A percentile compares a stretch with the other conserved stretches of the same genome.
phyloP scores from a whole-genome alignment of 2,888 invertebrate genomes.

The Chirona hameri region DNA sequence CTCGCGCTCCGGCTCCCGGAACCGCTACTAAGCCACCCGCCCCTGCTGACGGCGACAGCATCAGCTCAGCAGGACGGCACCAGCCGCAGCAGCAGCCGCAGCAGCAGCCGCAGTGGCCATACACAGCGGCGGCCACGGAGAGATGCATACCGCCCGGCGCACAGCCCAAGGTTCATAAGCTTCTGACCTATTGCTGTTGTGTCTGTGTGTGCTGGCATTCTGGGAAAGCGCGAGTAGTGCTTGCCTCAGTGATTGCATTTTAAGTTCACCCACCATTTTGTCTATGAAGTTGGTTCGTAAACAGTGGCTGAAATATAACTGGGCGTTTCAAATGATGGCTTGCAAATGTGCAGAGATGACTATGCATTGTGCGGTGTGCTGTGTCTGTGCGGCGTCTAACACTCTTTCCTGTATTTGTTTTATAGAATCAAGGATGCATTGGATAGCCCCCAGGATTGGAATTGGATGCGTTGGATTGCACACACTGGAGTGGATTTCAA shows the following conservation, averaged over 20 bases:
- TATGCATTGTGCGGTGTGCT: background rate
- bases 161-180: constrained; percentile 28
- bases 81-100: background rate
- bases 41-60: background rate
- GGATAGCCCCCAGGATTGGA: constrained; percentile 14
- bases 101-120: too few relatives aligned
- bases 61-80: background rate
- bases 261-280: too few relatives aligned
- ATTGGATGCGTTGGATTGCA: constrained; percentile 10
- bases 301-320: too few relatives aligned
- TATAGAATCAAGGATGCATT: constrained; percentile 25
- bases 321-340: too few relatives aligned
- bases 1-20: constrained; percentile 62
- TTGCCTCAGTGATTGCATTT: too few relatives aligned
- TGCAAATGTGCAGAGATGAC: too few relatives aligned
- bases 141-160: too few relatives aligned
- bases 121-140: too few relatives aligned
- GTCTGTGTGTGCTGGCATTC: too few relatives aligned
- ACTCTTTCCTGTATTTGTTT: constrained; percentile 10
- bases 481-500: background rate
- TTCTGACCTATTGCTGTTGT: background rate
- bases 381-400: background rate
- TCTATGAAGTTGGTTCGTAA: too few relatives aligned
- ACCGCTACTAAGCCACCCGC: constrained; percentile 45
- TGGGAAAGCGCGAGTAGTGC: too few relatives aligned